Percentiles rank a stretch among this genome's conserved stretches.
Conservation (phyloP, 1,140 invertebrate genomes). For the Carposina sasakii region DNA sequence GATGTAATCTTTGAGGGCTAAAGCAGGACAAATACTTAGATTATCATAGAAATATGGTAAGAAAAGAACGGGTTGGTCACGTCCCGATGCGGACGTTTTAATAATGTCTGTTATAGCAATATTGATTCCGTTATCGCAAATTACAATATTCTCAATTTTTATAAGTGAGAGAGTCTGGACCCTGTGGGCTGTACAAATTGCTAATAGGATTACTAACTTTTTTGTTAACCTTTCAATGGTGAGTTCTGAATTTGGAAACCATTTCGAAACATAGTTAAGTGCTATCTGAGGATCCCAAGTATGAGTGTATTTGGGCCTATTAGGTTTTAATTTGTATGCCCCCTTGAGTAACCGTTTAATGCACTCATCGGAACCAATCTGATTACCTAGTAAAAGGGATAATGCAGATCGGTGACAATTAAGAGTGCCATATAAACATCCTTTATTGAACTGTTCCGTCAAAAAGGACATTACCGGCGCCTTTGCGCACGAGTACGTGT, state of each 20-base stretch:
- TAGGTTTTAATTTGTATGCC: not conserved
- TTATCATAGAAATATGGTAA: not conserved
- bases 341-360: slow-evolving; percentile 3
- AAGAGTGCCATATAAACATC: slow-evolving; percentile 1
- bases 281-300: not conserved
- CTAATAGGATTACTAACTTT: slow-evolving; percentile 3
- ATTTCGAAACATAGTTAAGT: not conserved
- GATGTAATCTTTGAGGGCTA: not conserved
- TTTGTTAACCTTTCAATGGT: slow-evolving; percentile 4
- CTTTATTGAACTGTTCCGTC: not conserved
- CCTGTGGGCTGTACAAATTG: not conserved
- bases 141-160: not conserved
- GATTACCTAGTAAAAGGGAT: not conserved
- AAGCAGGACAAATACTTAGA: slow-evolving; percentile 2
- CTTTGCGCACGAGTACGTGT: not conserved
- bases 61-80: not conserved
- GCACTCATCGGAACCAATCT: not conserved
- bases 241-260: not conserved
- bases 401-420: not conserved
- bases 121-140: not conserved
- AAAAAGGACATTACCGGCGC: not conserved
- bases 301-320: not conserved
- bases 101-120: slow-evolving; percentile 5
- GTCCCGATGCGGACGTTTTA: slow-evolving; percentile 3
- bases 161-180: slow-evolving; percentile 4